A percentile compares a stretch with the other conserved stretches of the same genome.
phyloP scores from a whole-genome alignment of 2,113 vertebrate genomes.

The Poeciliopsis occidentalis region DNA sequence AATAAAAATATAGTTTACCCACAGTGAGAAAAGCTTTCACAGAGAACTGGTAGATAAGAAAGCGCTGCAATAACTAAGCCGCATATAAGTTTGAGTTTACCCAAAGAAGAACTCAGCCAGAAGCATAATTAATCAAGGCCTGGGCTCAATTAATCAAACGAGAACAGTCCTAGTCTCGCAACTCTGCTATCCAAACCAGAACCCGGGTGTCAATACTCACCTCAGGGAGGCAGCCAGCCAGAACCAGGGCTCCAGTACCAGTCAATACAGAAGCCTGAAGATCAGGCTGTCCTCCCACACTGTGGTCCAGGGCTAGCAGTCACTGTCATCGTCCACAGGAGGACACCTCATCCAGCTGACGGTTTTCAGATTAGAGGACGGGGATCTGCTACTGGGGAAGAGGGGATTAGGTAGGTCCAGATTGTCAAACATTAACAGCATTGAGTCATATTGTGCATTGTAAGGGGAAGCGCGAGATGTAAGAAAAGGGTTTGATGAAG shows the following conservation, averaged over 20 bases:
- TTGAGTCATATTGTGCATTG: not conserved
- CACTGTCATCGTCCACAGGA: slow-evolving; percentile 34
- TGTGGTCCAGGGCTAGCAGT: slow-evolving; percentile 41
- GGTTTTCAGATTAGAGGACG: not conserved
- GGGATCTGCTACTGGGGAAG: not conserved
- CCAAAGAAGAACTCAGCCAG: slow-evolving; percentile 44
- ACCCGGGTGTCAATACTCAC: slow-evolving; percentile 74
- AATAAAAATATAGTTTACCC: too few species aligned
- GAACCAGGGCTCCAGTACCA: slow-evolving; percentile 64
- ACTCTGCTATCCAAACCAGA: slow-evolving; percentile 74
- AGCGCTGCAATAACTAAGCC: slow-evolving; percentile 12
- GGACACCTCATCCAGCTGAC: slow-evolving; percentile 7
- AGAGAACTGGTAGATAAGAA: slow-evolving; percentile 13
- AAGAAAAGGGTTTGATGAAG: not conserved
- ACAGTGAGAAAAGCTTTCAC: not conserved
- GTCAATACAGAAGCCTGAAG: slow-evolving; percentile 74
- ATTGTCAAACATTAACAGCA: slow-evolving; percentile 24
- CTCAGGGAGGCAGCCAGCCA: slow-evolving; percentile 75
- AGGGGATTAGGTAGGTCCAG: not conserved
- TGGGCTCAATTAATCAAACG: slow-evolving; percentile 77
- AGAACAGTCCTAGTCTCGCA: slow-evolving; percentile 56
- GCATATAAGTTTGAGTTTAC: slow-evolving; percentile 56
- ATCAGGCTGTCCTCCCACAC: slow-evolving; percentile 74
- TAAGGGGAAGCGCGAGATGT: slow-evolving; percentile 16
- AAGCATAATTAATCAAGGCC: slow-evolving; percentile 77